Base-by-base conservation (phyloP, 2,888 invertebrate species). In the Xestoiulus laeticollis region DNA sequence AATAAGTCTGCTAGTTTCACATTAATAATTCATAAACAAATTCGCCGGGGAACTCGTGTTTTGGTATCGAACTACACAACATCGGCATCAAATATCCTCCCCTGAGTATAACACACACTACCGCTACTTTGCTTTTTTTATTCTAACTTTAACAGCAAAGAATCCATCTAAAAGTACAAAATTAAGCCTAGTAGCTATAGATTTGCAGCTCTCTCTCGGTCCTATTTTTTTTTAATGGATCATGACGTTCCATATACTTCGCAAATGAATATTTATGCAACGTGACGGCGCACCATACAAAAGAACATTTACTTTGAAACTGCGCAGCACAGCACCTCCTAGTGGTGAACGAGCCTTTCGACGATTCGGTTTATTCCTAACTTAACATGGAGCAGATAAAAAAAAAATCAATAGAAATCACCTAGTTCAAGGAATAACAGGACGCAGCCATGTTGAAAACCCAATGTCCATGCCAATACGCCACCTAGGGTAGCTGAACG, bases 21-120 rank as follows among this genome's bases (percentile, higher is more conserved):
- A 68, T 68, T 68, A 68, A 68, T 68, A 68, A 68, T 68, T 68
- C 68, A 68, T 68, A 68, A 22, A 68, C 68, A 68, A 68, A 68
- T 68, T 68, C 68, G 68, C 68, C 22, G 22, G 68, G 68, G 68
- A 68, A 68, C 68, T 68, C 22, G 68, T 68, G 68, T 68, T 68
- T 22, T 22, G 68, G 68, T 68, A 68, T 68, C 22, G 68, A 68
- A 68, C 68, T 68, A 68, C 68, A 68, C 68, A 68, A 68, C 68
- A 68, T 68, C 68, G 68, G 68, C 68, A 68, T 68, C 68, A n/a
- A 68, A 68, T 68, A 22, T 26, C 26, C 22, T 68, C 68, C 68
- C 68, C 10, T 22, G 68, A 22, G 68, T 22, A 22, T 68, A 68
- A 22, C 68, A 22, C 68, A 22, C 68, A 68, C 68, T 10, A 26